Conservation (phyloP, 2,113 vertebrate genomes). For the Ciconia stormi region DNA sequence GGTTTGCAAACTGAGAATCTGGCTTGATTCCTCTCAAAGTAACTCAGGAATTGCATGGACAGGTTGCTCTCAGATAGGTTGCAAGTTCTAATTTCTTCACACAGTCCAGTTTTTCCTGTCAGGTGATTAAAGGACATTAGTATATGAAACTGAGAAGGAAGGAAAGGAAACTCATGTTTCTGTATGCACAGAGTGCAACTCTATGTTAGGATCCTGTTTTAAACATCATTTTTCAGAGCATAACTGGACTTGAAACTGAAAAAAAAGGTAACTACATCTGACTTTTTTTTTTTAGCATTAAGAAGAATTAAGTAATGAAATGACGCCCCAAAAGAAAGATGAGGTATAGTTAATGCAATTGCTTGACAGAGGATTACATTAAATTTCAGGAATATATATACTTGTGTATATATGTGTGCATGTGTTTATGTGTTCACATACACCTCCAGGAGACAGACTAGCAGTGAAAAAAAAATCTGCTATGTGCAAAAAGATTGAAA, state of each 20-base stretch:
- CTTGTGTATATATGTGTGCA: background rate
- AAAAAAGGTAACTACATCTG: background rate
- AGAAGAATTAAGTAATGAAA: background rate
- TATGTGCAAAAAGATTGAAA: background rate
- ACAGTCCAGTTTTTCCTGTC: background rate
- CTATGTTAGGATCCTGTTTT: background rate
- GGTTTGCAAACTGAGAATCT: background rate
- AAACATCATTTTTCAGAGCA: background rate
- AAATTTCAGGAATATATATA: background rate
- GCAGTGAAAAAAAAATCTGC: background rate
- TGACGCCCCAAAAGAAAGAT: background rate
- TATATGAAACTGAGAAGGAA: background rate
- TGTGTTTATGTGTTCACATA: background rate
- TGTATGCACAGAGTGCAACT: background rate
- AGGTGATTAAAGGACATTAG: background rate
- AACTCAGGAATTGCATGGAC: background rate
- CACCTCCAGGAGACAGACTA: background rate
- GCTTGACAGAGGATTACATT: background rate
- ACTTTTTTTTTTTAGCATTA: background rate
- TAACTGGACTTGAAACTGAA: background rate
- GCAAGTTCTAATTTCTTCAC: background rate
- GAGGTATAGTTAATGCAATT: background rate
- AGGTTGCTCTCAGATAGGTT: background rate
- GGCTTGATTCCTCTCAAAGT: background rate
- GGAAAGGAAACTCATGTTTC: background rate